These are phyloP conservation scores for Trichogramma evanescens DNA, from an alignment of 2,888 invertebrate genomes.

Conservation along the genomic window DNA sequence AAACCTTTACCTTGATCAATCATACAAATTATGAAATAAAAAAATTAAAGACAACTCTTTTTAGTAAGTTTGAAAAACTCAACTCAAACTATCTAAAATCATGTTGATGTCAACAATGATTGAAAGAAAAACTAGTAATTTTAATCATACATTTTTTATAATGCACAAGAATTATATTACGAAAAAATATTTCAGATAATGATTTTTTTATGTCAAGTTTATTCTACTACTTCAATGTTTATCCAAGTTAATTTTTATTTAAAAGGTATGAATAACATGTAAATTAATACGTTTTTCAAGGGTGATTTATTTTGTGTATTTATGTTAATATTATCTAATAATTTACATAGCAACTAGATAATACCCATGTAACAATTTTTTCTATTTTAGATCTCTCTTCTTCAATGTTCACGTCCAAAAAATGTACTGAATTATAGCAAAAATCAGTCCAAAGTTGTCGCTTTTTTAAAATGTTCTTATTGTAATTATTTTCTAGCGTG, in stretches of 20 bases:
- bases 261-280: not conserved
- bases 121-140: too few relatives aligned
- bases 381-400: constrained; percentile 26
- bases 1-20: too few relatives aligned
- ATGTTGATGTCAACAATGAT: too few relatives aligned
- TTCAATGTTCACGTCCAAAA: constrained; percentile 19
- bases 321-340: constrained; percentile 34
- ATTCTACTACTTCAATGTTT: too few relatives aligned
- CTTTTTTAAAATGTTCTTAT: constrained; percentile 3
- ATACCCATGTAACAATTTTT: constrained; percentile 38
- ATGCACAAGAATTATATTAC: too few relatives aligned
- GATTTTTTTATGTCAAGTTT: too few relatives aligned
- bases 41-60: too few relatives aligned
- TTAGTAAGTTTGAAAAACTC: too few relatives aligned
- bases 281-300: constrained; percentile 15
- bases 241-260: not conserved
- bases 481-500: not conserved
- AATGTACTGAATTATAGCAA: constrained; percentile 21
- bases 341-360: constrained; percentile 41
- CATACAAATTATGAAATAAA: too few relatives aligned
- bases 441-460: constrained; percentile 22
- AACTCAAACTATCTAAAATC: too few relatives aligned
- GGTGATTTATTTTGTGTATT: constrained; percentile 28
- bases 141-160: too few relatives aligned
- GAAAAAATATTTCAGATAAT: too few relatives aligned